A percentile compares a stretch with the other conserved stretches of the same genome.
Evolutionary conservation across 2,797 vertebrate species (phyloP).

Genomic region (Anabacerthia variegaticeps): DNA sequence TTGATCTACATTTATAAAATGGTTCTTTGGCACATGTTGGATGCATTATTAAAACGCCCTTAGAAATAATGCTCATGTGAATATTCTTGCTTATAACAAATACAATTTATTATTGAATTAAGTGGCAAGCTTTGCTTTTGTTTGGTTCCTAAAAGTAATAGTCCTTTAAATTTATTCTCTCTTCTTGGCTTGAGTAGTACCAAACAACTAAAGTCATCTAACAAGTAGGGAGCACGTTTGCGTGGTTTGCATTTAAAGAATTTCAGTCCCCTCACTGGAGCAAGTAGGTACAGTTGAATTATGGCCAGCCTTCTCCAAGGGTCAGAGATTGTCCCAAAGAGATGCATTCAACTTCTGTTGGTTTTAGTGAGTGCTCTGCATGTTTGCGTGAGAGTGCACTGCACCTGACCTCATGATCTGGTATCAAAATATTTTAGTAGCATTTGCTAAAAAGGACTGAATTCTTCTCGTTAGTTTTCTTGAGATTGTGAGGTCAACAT

Average conservation of each 20-base stretch:
- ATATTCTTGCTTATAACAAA: background rate
- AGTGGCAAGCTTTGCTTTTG: constrained; percentile 50
- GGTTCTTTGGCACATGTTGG: background rate
- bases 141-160: constrained; percentile 83
- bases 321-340: background rate
- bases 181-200: constrained; percentile 69
- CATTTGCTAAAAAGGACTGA: background rate
- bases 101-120: background rate
- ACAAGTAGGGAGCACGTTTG: constrained; percentile 45
- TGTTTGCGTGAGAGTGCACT: background rate
- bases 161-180: constrained; percentile 59
- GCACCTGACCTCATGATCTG: background rate
- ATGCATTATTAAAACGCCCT: background rate
- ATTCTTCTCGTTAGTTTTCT: constrained; percentile 1
- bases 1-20: background rate
- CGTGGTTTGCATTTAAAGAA: constrained; percentile 35
- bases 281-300: constrained; percentile 11
- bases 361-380: background rate
- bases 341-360: background rate
- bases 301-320: background rate
- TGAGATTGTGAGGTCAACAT: background rate
- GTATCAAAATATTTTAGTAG: background rate
- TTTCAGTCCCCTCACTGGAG: constrained; percentile 33
- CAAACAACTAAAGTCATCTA: constrained; percentile 46
- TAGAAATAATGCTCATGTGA: background rate